Percentiles rank a stretch among this genome's conserved stretches.
These are phyloP conservation scores for Halocaridina rubra DNA, from an alignment of 2,888 invertebrate species.

Conservation along the genomic window DNA sequence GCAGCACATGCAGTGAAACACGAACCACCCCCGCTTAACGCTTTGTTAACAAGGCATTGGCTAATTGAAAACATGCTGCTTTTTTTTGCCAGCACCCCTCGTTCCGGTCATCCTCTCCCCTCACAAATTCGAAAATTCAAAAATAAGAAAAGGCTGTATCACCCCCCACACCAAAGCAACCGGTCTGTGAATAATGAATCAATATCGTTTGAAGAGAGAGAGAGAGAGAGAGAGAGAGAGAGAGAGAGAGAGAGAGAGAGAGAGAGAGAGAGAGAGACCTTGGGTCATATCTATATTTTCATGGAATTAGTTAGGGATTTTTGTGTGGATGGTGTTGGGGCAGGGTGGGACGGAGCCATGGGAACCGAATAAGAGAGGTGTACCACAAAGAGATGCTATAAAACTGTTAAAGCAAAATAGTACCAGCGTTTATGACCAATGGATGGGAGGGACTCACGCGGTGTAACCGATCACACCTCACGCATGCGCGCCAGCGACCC, in stretches of 20 bases:
- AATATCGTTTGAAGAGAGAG: too few species aligned
- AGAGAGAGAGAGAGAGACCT: not conserved
- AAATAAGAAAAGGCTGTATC: too few species aligned
- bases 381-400: conserved; percentile 2
- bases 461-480: conserved; percentile 39
- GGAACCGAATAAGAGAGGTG: conserved; percentile 14
- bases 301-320: conserved; percentile 15
- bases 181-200: too few species aligned
- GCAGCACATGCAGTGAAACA: not conserved
- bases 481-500: conserved; percentile 1
- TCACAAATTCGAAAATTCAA: too few species aligned
- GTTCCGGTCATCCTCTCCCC: too few species aligned
- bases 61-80: conserved; percentile 42
- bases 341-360: too few species aligned
- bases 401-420: conserved; percentile 26
- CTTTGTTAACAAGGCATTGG: conserved; percentile 5
- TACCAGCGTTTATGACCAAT: conserved; percentile 22
- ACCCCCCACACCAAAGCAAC: too few species aligned
- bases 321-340: too few species aligned
- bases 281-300: not conserved
- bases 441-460: conserved; percentile 1
- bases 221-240: not conserved
- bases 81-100: too few species aligned
- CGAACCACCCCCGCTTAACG: not conserved
- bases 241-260: not conserved